phyloP scores from a whole-genome alignment of 2,113 vertebrate genomes.

The Dolichallabes microphthalmus region DNA sequence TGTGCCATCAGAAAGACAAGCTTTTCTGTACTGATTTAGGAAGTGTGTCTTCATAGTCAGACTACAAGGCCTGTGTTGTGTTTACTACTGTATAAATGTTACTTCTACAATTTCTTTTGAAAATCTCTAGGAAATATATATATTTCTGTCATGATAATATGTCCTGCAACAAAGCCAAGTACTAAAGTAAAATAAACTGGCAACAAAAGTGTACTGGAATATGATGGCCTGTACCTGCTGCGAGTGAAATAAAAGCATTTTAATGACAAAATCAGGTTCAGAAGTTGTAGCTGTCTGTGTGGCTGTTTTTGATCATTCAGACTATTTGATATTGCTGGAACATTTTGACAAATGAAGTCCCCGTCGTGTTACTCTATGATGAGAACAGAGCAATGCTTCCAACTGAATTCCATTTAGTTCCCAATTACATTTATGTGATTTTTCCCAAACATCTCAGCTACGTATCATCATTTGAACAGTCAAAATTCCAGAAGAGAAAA shows the following conservation, averaged over 20 bases:
- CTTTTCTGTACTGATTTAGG: background rate
- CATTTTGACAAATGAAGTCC: background rate
- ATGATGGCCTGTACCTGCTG: background rate
- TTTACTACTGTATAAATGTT: too few relatives aligned
- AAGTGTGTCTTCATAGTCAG: background rate
- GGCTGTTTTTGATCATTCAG: background rate
- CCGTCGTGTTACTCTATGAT: background rate
- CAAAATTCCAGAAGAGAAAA: background rate
- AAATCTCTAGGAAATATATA: background rate
- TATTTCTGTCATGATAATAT: too few relatives aligned
- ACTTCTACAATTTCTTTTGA: background rate
- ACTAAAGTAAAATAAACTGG: background rate
- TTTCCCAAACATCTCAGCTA: background rate
- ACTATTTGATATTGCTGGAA: slow-evolving; percentile 21
- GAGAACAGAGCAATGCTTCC: background rate
- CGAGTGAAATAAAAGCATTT: background rate
- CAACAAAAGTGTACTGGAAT: background rate
- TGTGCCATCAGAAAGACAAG: background rate
- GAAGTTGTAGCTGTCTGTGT: background rate
- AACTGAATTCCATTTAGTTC: background rate
- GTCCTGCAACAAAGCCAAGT: background rate
- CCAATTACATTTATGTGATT: background rate
- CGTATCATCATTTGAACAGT: background rate
- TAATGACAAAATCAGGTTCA: background rate
- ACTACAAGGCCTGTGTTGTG: background rate